Evolutionary conservation across 2,113 vertebrate genomes (phyloP).

Genomic region (Casuarius casuarius): DNA sequence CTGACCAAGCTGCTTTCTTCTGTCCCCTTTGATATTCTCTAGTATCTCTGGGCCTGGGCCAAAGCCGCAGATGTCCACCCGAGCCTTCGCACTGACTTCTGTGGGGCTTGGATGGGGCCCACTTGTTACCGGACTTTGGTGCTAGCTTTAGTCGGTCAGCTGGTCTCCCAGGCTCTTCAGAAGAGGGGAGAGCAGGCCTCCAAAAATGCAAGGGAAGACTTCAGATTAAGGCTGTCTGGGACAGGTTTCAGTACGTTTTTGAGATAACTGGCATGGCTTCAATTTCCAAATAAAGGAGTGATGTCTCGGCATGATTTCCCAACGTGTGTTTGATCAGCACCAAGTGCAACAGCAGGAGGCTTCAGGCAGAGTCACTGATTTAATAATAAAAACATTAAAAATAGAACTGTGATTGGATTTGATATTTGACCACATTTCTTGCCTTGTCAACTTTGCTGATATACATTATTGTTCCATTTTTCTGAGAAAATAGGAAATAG

Average conservation of each 20-base stretch:
- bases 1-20: neutral
- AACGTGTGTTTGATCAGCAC: neutral
- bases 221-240: neutral
- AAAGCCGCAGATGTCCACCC: neutral
- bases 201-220: neutral
- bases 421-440: neutral
- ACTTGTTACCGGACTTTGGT: neutral
- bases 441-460: neutral
- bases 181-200: neutral
- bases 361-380: neutral
- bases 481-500: neutral
- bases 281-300: neutral
- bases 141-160: neutral
- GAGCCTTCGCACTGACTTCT: neutral
- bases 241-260: neutral
- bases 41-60: neutral
- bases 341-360: neutral
- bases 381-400: neutral
- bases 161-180: neutral
- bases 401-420: neutral
- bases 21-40: constrained; percentile 1
- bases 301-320: neutral
- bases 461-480: neutral
- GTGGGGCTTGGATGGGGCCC: neutral
- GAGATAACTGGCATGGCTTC: neutral